phyloP scores from a whole-genome alignment of 2,797 vertebrate genomes.

The Clarias fuscus region DNA sequence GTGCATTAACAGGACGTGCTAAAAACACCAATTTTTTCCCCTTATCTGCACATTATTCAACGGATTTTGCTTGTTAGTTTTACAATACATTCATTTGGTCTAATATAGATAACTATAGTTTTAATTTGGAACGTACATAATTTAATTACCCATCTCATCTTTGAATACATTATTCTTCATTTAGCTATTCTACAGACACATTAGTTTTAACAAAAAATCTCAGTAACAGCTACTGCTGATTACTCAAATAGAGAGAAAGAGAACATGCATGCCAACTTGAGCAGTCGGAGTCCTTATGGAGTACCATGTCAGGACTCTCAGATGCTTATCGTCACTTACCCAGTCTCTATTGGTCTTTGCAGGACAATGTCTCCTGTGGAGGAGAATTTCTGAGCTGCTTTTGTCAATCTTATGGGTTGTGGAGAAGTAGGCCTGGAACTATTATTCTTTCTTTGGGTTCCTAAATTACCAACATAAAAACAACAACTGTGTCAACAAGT shows the following conservation, averaged over 20 bases:
- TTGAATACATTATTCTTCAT: slow-evolving; percentile 24
- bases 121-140: not conserved
- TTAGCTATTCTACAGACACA: not conserved
- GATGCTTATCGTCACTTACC: slow-evolving; percentile 70
- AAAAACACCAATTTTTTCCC: not conserved
- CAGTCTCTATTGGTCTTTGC: slow-evolving; percentile 74
- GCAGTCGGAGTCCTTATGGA: not conserved
- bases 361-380: slow-evolving; percentile 72
- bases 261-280: not conserved
- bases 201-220: not conserved
- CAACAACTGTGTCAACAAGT: slow-evolving; percentile 30
- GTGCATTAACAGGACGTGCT: not conserved
- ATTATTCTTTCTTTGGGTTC: slow-evolving; percentile 45
- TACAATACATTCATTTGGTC: slow-evolving; percentile 1
- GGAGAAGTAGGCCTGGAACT: slow-evolving; percentile 73
- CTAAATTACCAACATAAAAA: slow-evolving; percentile 62
- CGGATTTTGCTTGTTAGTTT: not conserved
- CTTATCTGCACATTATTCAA: slow-evolving; percentile 13
- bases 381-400: slow-evolving; percentile 56
- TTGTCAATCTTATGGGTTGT: slow-evolving; percentile 82
- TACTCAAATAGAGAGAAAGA: slow-evolving; percentile 2
- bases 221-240: not conserved
- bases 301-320: not conserved
- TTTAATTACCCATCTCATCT: not conserved
- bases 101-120: not conserved